Percentiles rank a stretch among this genome's conserved stretches.
phyloP scores from a whole-genome alignment of 2,888 invertebrate species.

The Drosophila putrida region DNA sequence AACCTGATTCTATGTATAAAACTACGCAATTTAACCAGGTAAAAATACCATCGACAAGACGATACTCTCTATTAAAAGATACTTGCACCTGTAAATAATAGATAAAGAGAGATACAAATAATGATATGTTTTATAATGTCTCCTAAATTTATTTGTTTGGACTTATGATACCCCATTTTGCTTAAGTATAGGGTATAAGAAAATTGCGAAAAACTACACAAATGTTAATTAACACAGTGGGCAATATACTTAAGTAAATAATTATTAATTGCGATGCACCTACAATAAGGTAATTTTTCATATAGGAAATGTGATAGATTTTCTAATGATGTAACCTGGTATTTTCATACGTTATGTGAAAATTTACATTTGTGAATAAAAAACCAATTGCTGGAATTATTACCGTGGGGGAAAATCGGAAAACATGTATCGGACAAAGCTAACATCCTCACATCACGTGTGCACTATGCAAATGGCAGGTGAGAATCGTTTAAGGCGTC shows the following conservation, averaged over 20 bases:
- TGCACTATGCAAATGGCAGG: conserved; percentile 51
- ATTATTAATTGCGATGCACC: conserved; percentile 18
- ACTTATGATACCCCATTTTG: neutral
- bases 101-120: too few species aligned
- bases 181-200: neutral
- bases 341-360: conserved; percentile 8
- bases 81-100: too few species aligned
- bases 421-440: conserved; percentile 17
- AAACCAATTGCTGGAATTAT: conserved; percentile 31
- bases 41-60: neutral
- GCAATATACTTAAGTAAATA: conserved; percentile 31
- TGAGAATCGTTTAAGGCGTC: conserved; percentile 18
- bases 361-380: conserved; percentile 40
- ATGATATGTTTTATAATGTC: too few species aligned
- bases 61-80: neutral
- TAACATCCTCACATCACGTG: conserved; percentile 55
- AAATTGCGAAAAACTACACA: conserved; percentile 8
- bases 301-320: conserved; percentile 29
- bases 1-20: neutral
- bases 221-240: conserved; percentile 14
- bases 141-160: neutral
- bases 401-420: conserved; percentile 8
- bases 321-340: conserved; percentile 21
- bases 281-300: conserved; percentile 18
- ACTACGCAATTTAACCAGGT: conserved; percentile 6